phyloP scores from a whole-genome alignment of 2,888 invertebrate genomes.

The Mythimna ferrago region DNA sequence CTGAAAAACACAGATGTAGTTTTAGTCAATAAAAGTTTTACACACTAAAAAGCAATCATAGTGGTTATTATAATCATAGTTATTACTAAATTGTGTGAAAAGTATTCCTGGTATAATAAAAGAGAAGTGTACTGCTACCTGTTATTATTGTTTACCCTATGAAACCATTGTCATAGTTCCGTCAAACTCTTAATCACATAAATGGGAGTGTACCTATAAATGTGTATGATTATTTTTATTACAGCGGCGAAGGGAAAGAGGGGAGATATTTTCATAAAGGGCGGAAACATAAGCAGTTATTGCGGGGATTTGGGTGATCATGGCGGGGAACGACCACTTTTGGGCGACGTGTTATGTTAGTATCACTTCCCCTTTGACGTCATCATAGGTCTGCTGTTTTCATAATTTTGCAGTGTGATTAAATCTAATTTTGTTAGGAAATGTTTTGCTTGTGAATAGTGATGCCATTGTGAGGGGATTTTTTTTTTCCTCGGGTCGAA shows the following conservation, averaged over 20 bases:
- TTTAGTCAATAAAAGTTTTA: too few relatives aligned
- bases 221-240: conserved; percentile 60
- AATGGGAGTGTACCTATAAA: conserved; percentile 24
- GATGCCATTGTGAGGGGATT: background rate
- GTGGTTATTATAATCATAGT: too few relatives aligned
- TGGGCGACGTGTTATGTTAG: conserved; percentile 39
- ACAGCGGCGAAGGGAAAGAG: conserved; percentile 6
- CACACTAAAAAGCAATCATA: too few relatives aligned
- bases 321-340: conserved; percentile 51
- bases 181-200: conserved; percentile 30
- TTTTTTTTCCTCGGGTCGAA: too few relatives aligned
- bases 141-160: background rate
- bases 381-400: conserved; percentile 44
- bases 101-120: background rate
- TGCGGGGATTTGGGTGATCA: conserved; percentile 58
- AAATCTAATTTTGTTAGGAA: background rate
- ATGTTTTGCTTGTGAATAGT: background rate
- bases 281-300: conserved; percentile 65
- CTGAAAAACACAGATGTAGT: too few relatives aligned
- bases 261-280: conserved; percentile 55
- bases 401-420: conserved; percentile 25
- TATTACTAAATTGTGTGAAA: background rate
- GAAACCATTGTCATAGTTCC: conserved; percentile 29
- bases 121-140: background rate
- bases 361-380: conserved; percentile 51